Conservation (phyloP, 1,140 invertebrate genomes). For the Pachyrhynchus sulphureomaculatus region DNA sequence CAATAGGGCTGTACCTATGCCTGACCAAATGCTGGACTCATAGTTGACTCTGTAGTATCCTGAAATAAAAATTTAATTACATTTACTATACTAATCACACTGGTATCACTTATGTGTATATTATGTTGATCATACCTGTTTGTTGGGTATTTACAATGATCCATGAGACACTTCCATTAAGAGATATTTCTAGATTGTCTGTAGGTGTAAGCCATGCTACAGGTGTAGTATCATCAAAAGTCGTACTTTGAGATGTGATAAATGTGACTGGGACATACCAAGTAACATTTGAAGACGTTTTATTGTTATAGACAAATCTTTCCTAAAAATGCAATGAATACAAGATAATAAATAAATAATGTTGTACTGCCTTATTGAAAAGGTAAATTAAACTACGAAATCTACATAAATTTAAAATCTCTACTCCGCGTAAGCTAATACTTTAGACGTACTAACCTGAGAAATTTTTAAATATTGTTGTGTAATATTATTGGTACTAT, state of each 20-base stretch:
- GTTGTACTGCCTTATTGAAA: background rate
- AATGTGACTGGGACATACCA: slow-evolving; percentile 68
- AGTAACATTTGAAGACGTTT: slow-evolving; percentile 18
- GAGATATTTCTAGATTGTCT: slow-evolving; percentile 36
- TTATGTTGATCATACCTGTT: slow-evolving; percentile 54
- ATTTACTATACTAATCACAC: background rate
- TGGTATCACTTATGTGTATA: background rate
- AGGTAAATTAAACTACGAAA: slow-evolving; percentile 51
- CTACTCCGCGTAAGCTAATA: slow-evolving; percentile 67
- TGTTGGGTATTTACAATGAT: slow-evolving; percentile 68
- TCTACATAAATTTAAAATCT: slow-evolving; percentile 53
- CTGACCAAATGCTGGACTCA: slow-evolving; percentile 66
- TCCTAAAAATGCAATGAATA: slow-evolving; percentile 20
- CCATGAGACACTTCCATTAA: slow-evolving; percentile 60
- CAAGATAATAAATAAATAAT: slow-evolving; percentile 2
- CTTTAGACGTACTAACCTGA: slow-evolving; percentile 9
- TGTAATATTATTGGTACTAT: too few species aligned
- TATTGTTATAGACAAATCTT: slow-evolving; percentile 26
- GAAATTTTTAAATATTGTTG: background rate
- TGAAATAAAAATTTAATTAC: slow-evolving; percentile 40
- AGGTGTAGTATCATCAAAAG: slow-evolving; percentile 54
- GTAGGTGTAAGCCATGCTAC: slow-evolving; percentile 50
- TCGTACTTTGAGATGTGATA: slow-evolving; percentile 51
- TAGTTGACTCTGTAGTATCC: slow-evolving; percentile 71
- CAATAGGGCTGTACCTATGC: slow-evolving; percentile 57